Conservation (phyloP, 2,113 vertebrate species). For the Lota lota region DNA sequence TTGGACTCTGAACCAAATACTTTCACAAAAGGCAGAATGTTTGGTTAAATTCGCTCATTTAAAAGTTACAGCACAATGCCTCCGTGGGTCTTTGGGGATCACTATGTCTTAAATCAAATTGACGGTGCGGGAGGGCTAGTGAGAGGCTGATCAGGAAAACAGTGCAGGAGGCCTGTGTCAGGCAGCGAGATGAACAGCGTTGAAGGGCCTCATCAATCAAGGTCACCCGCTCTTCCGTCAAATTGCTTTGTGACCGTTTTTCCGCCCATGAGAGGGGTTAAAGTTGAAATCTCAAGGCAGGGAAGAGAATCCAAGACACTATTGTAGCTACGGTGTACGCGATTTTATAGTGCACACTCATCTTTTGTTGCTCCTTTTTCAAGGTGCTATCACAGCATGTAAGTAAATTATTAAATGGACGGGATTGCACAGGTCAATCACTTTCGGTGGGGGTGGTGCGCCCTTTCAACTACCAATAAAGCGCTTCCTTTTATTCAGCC, state of each 20-base stretch:
- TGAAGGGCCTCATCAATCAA: conserved; percentile 30
- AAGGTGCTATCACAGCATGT: conserved; percentile 22
- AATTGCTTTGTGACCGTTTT: conserved; percentile 61
- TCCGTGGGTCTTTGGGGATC: no score
- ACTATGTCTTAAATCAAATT: no score
- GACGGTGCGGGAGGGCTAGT: no score
- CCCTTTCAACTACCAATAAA: neutral
- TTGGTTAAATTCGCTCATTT: no score
- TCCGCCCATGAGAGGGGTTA: conserved; percentile 42
- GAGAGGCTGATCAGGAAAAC: no score
- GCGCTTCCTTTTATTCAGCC: conserved; percentile 9
- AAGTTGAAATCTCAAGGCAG: conserved; percentile 37
- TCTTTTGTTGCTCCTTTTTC: conserved; percentile 17
- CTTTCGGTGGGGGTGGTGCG: neutral
- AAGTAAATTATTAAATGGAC: conserved; percentile 43
- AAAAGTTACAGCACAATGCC: no score
- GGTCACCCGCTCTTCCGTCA: conserved; percentile 29
- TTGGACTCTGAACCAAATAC: no score
- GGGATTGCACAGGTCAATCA: conserved; percentile 6
- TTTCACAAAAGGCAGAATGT: no score
- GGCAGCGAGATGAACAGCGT: conserved; percentile 23
- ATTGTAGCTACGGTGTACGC: neutral
- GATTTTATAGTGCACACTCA: neutral
- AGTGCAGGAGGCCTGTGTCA: neutral
- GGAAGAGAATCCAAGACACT: conserved; percentile 20